Evolutionary conservation across 2,888 invertebrate species (phyloP).

Genomic region (Ypsolopha sequella): DNA sequence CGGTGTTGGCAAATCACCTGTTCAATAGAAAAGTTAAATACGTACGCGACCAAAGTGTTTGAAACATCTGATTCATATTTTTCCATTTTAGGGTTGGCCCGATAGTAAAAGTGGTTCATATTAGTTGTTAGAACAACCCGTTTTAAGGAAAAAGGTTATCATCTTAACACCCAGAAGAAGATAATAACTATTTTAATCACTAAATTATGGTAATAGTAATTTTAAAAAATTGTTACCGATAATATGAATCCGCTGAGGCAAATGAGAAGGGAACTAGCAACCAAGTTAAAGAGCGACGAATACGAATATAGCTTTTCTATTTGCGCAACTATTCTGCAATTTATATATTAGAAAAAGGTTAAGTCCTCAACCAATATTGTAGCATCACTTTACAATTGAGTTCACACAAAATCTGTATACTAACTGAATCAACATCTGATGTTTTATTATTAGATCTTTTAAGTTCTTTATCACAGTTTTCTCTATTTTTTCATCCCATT

Average conservation of each 20-base stretch:
- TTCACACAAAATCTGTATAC: constrained; percentile 9
- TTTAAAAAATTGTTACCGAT: constrained; percentile 23
- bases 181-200: constrained; percentile 32
- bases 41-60: no score
- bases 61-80: no score
- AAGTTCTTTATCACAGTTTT: constrained; percentile 17
- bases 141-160: no score
- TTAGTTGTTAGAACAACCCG: no score
- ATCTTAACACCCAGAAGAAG: no score
- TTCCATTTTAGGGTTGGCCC: no score
- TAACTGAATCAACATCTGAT: constrained; percentile 43
- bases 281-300: constrained; percentile 37
- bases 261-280: constrained; percentile 40
- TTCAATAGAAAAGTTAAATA: no score
- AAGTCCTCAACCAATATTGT: not conserved
- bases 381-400: no score
- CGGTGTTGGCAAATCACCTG: no score
- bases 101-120: no score
- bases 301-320: constrained; percentile 37
- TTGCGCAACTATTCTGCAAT: constrained; percentile 35
- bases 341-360: no score
- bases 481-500: constrained; percentile 7
- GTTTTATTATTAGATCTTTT: constrained; percentile 21
- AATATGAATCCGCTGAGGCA: constrained; percentile 48
- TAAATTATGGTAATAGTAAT: constrained; percentile 25